Percentiles rank a stretch among this genome's conserved stretches.
Conservation (phyloP, 2,797 vertebrate genomes). For the Sandelia bainsii region DNA sequence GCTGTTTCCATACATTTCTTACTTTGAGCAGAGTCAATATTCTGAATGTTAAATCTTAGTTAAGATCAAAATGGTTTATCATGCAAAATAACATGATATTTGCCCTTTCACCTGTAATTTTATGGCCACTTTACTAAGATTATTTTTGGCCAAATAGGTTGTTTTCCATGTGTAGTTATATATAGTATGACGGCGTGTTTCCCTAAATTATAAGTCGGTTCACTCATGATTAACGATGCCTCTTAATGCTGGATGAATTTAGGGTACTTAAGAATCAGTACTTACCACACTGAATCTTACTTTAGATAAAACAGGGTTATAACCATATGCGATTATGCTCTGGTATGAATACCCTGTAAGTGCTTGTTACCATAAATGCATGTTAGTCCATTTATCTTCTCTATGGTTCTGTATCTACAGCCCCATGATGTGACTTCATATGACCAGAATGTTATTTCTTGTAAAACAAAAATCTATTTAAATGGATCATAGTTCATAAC, state of each 20-base stretch:
- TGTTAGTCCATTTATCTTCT: conserved; percentile 75
- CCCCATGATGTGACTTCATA: conserved; percentile 43
- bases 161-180: conserved; percentile 62
- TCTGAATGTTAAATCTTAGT: conserved; percentile 48
- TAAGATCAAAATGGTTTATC: conserved; percentile 37
- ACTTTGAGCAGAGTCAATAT: conserved; percentile 49
- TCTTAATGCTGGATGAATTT: conserved; percentile 69
- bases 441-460: conserved; percentile 40
- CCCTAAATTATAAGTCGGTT: conserved; percentile 58
- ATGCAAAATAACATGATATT: conserved; percentile 59
- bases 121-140: conserved; percentile 62
- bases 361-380: conserved; percentile 80
- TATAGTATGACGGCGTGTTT: conserved; percentile 56
- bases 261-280: conserved; percentile 68
- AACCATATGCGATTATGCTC: conserved; percentile 60
- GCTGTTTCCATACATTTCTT: conserved; percentile 51
- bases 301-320: conserved; percentile 71
- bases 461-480: conserved; percentile 42
- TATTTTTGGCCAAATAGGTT: conserved; percentile 65
- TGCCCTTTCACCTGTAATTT: conserved; percentile 67
- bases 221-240: conserved; percentile 68
- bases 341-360: conserved; percentile 71
- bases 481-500: conserved; percentile 52
- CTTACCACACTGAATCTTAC: conserved; percentile 74
- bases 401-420: conserved; percentile 44